phyloP scores from a whole-genome alignment of 2,888 invertebrate genomes.

The Netelia virgata region DNA sequence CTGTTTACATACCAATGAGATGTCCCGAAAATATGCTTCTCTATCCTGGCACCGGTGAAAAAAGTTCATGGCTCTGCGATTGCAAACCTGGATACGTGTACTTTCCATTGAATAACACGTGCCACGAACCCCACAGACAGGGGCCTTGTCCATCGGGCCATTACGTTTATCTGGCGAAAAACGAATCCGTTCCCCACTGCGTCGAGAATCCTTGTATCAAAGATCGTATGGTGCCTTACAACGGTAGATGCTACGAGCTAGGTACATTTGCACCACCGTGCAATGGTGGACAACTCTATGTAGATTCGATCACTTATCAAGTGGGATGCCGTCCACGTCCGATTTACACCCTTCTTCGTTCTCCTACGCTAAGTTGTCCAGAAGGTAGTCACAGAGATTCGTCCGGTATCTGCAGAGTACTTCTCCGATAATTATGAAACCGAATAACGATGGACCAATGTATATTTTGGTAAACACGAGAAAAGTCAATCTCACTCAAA shows the following conservation, averaged over 20 bases:
- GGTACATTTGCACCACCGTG: slow-evolving; percentile 84
- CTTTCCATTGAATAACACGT: slow-evolving; percentile 87
- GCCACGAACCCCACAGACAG: slow-evolving; percentile 88
- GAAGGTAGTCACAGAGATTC: slow-evolving; percentile 75
- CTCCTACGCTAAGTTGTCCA: slow-evolving; percentile 75
- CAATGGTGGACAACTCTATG: slow-evolving; percentile 86
- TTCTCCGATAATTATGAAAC: slow-evolving; percentile 19
- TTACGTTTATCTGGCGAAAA: slow-evolving; percentile 86
- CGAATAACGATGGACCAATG: not conserved
- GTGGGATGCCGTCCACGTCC: slow-evolving; percentile 85
- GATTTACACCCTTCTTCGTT: slow-evolving; percentile 61
- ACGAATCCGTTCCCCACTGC: slow-evolving; percentile 87
- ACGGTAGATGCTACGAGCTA: slow-evolving; percentile 86
- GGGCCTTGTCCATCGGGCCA: slow-evolving; percentile 88
- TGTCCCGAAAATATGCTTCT: slow-evolving; percentile 89
- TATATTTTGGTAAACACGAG: not conserved
- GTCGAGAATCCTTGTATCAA: slow-evolving; percentile 87
- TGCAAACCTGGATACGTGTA: slow-evolving; percentile 86
- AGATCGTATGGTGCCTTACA: slow-evolving; percentile 86
- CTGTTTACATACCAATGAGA: slow-evolving; percentile 87
- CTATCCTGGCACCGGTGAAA: slow-evolving; percentile 88
- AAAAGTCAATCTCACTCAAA: too few species aligned
- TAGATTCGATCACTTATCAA: slow-evolving; percentile 87
- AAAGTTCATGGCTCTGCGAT: slow-evolving; percentile 88
- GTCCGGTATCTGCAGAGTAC: slow-evolving; percentile 74